Conservation (phyloP, 1,140 invertebrate species). For the Zaprionus nigranus region DNA sequence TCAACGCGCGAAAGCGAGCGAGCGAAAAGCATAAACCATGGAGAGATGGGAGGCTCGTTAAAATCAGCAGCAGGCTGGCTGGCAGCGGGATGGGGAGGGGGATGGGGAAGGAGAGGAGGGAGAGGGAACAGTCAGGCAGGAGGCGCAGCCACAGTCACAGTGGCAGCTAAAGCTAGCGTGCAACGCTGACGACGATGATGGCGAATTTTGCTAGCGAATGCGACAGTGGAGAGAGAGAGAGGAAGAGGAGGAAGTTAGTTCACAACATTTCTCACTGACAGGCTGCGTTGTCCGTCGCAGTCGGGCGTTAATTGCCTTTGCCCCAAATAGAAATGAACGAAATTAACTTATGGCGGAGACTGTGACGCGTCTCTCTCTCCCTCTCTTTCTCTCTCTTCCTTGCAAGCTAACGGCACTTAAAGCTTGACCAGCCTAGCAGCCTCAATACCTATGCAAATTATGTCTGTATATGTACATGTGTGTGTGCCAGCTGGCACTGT, state of each 20-base stretch:
- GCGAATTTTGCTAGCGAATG: conserved; percentile 3
- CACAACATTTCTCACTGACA: conserved; percentile 38
- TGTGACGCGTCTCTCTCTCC: neutral
- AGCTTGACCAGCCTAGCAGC: conserved; percentile 3
- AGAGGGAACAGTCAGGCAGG: conserved; percentile 25
- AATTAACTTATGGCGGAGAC: conserved; percentile 16
- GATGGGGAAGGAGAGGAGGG: neutral
- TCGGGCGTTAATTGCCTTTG: conserved; percentile 48
- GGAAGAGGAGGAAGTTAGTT: neutral
- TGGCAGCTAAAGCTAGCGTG: conserved; percentile 31
- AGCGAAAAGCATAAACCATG: conserved; percentile 82
- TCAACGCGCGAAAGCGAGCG: conserved; percentile 77
- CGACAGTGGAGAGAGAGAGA: neutral
- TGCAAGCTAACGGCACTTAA: neutral
- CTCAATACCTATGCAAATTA: conserved; percentile 4
- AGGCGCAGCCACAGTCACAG: conserved; percentile 49
- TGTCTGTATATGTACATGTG: conserved; percentile 9
- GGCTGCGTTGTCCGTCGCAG: conserved; percentile 3
- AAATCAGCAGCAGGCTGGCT: conserved; percentile 71
- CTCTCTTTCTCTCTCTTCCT: neutral
- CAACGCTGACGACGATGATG: conserved; percentile 19
- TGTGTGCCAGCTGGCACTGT: conserved; percentile 23
- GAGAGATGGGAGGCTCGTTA: conserved; percentile 76
- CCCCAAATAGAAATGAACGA: conserved; percentile 29
- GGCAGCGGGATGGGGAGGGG: conserved; percentile 15